phyloP scores from a whole-genome alignment of 2,113 vertebrate species.

The Carettochelys insculpta region DNA sequence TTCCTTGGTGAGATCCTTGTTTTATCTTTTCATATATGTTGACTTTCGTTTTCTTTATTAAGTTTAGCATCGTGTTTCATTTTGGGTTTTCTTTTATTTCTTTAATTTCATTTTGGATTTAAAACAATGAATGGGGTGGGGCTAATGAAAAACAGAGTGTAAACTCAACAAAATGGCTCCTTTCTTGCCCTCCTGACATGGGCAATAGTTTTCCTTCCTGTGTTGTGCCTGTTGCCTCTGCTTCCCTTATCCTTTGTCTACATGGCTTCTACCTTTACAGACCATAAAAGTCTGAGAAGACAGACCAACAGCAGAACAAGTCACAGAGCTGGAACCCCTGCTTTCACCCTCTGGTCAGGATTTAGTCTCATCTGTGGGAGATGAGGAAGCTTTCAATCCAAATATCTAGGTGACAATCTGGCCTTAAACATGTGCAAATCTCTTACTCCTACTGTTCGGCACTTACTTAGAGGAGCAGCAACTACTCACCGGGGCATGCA shows the following conservation, averaged over 20 bases:
- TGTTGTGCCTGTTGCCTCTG: neutral
- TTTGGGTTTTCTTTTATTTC: neutral
- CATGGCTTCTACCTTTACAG: neutral
- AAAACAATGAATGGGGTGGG: neutral
- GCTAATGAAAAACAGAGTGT: neutral
- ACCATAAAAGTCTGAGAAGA: neutral
- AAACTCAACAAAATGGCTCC: neutral
- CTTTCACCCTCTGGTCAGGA: neutral
- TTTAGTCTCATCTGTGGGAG: neutral
- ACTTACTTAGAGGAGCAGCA: neutral
- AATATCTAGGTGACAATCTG: neutral
- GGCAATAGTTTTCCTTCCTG: neutral
- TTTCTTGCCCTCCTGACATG: neutral
- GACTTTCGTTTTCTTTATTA: neutral
- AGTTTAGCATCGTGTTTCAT: neutral
- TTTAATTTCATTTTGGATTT: neutral
- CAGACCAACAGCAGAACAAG: neutral
- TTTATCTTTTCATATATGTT: rapidly evolving
- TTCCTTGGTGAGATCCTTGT: neutral
- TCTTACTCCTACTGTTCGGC: neutral
- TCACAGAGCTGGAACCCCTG: neutral
- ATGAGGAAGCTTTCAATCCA: neutral
- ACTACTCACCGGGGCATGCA: neutral
- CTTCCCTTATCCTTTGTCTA: neutral
- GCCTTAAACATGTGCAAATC: too few relatives aligned